Base-by-base conservation (phyloP, 1,140 invertebrate species). In the Matsumurasca onukii region DNA sequence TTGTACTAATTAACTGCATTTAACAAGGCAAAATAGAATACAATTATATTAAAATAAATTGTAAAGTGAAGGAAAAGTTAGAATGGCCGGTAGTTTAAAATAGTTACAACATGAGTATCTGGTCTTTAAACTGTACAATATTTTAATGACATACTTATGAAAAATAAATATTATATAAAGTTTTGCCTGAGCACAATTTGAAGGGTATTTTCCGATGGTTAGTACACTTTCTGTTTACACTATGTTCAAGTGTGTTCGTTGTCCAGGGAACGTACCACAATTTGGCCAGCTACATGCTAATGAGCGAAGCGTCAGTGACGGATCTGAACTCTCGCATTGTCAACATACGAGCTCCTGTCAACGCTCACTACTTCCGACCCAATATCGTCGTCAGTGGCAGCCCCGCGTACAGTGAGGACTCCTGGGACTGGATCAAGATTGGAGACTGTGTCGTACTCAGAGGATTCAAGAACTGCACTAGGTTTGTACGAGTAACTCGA, bases 281-380 rank as follows among this genome's bases (percentile, higher is more conserved):
- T 75, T 73, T 79, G 1, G 77, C 80, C 3, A 78, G 81, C 48
- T 84, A 78, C 64, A 79, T 82, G 77, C 69, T 84, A 3, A 80
- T 83, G 73, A 78, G 80, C 63, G 70, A 78, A 20, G 67, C 77
- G 1, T 85, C 83, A 0, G 49, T 85, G n/a, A 74, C 74, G 45
- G 83, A 84, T 71, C 66, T 84, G 1, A 83, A 83, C 69, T 72
- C 61, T 12, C 71, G 79, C 3, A 34, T 84, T 1, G 59, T 67
- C 17, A 67, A 71, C 24, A n/a, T n/a, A n/a, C n/a, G n/a, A n/a
- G n/a, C n/a, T n/a, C 73, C 73, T 3, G 72, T 79, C 1, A 63
- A 71, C 17, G 62, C 73, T 27, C 67, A 71, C 34, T 80, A 84
- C 64, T 85, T 85, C 69, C 79, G 83, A 2, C 80, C 81, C 2